Conservation (phyloP, 2,888 invertebrate genomes). For the Ophioninae sp. region DNA sequence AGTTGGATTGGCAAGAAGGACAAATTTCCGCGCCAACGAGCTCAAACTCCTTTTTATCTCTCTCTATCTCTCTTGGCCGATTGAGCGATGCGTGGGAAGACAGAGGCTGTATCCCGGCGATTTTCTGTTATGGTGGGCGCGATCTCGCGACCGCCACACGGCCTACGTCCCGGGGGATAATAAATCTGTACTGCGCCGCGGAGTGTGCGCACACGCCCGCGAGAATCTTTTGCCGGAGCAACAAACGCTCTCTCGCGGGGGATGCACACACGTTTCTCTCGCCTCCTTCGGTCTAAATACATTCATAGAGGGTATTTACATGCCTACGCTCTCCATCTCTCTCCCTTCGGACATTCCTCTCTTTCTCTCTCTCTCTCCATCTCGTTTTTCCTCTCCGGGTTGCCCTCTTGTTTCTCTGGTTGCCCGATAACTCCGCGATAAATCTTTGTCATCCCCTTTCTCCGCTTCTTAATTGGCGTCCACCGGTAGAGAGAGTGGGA, state of each 20-base stretch:
- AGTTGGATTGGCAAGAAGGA: background rate
- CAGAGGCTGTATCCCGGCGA: conserved; percentile 54
- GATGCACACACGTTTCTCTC: conserved; percentile 62
- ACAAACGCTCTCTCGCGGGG: conserved; percentile 51
- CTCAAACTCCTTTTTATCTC: background rate
- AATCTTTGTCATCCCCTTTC: conserved; percentile 70
- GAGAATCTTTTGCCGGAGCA: conserved; percentile 42
- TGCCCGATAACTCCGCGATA: conserved; percentile 73
- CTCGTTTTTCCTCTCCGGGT: conserved; percentile 34
- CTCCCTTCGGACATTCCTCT: background rate
- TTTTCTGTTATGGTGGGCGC: conserved; percentile 73
- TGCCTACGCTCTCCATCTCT: conserved; percentile 65
- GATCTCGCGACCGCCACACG: conserved; percentile 63
- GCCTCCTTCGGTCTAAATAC: conserved; percentile 74
- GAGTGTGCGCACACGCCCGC: conserved; percentile 52
- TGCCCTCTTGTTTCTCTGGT: conserved; percentile 43
- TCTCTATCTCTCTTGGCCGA: conserved; percentile 61
- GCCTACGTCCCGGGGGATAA: conserved; percentile 74
- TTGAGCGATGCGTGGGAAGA: conserved; percentile 79
- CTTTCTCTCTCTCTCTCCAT: conserved; percentile 27
- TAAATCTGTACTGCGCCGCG: conserved; percentile 71
- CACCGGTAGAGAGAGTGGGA: conserved; percentile 32
- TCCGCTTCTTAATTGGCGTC: conserved; percentile 73
- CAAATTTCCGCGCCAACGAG: background rate
- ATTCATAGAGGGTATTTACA: conserved; percentile 75